Evolutionary conservation across 2,113 vertebrate genomes (phyloP), one percentile per base, ranked within the genome.

Genomic region (Muntiacus muntjak): DNA sequence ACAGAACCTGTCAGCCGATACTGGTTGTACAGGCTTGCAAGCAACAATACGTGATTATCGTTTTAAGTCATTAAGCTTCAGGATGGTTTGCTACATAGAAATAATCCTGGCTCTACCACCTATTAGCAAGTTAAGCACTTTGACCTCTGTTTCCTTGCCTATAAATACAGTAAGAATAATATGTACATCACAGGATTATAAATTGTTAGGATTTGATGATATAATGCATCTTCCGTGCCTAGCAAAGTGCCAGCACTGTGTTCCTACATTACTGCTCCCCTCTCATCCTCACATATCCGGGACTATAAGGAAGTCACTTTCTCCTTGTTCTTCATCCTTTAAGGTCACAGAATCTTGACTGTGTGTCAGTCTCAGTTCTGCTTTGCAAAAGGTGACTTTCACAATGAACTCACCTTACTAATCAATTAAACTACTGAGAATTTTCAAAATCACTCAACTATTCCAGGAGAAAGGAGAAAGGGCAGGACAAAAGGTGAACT

Each of bases 371-470:
- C 94, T 95, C 93, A 47, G 64, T 93, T 95, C 67, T 85, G 93
- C 89, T 95, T 86, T 85, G 40, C 21, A 47, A 88, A 98, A 97
- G 94, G 97, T 97, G 98, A 97, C 95, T 97, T 98, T 98, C 97
- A 97, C 98, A 97, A 95, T 83, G 60, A 97, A 97, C 76, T 98
- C 91, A 96, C 93, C 84, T 79, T 81, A 71, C 95, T 96, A 97
- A 98, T 98, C 98, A 97, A 97, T 97, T 98, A 98, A 97, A 98
- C 94, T 71, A 96, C 93, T 26, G 67, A 97, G 83, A 98, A 97
- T 97, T 97, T 97, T 98, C 95, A 97, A 96, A 98, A 97, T 97
- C 93, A 92, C 95, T 98, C 96, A 97, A 90, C 96, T 98, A 96
- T 98, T 98, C 97, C 83, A 82, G 91, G 93, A 95, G 89, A 96